Evolutionary conservation across 1,140 invertebrate genomes (phyloP), one percentile per base, ranked within the genome.

Genomic region (Eulimnadia texana): DNA sequence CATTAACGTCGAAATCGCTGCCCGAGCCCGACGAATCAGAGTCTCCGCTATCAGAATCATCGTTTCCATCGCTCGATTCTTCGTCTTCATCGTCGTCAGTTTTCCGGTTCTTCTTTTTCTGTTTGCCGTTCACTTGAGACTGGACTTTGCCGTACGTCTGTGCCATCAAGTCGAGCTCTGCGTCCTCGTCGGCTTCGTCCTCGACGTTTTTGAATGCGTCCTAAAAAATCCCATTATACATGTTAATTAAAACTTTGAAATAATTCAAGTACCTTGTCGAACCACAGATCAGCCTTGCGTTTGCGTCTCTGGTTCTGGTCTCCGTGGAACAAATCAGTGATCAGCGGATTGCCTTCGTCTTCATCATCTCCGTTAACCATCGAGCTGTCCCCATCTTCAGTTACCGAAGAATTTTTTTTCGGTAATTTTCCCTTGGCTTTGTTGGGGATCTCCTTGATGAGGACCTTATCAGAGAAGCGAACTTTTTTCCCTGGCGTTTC

Each of bases 261-360:
- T n/a, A n/a, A n/a, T n/a, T n/a, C n/a, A n/a, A n/a, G n/a, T n/a
- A 79, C 79, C 72, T 90, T 90, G 67, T 90, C 83, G 72, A 94
- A 95, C 90, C 91, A 96, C 11, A 88, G 72, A 64, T 90, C 79
- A 0, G 88, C 87, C 72, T 88, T 90, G 61, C 84, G 80, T 50
- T 82, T 74, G 47, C 81, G 78, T 68, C 82, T 86, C 0, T 82
- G 79, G 51, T 83, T 79, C 65, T 83, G 83, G 60, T 86, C 82
- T 20, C 84, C 79, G 58, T 80, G 74, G 70, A 93, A 90, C 29
- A 93, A 74, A 69, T 92, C 89, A 16, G 88, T 90, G 10, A 95
- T 76, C 0, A 95, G 71, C 3, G 91, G 91, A 80, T 94, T 84
- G 28, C 78, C 73, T 16, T 71, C 66, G 29, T 64, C 65, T 24